Evolutionary conservation across 1,140 invertebrate genomes (phyloP).

Genomic region (Notospermus geniculatus): DNA sequence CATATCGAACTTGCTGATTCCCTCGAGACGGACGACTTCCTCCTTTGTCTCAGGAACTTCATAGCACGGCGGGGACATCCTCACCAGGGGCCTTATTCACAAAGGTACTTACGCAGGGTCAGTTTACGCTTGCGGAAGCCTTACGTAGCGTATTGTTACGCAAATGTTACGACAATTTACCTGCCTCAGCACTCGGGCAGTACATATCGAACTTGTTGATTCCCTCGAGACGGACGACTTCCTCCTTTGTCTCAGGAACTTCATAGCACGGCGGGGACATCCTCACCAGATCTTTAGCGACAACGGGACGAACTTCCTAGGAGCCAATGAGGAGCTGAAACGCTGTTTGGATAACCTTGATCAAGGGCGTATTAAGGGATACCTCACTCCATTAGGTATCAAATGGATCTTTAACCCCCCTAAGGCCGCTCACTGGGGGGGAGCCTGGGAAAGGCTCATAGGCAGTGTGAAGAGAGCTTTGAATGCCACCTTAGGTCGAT

Average conservation of each 20-base stretch:
- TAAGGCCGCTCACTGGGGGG: neutral
- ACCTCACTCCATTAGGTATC: neutral
- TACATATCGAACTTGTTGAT: no score
- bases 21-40: no score
- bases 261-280: constrained; percentile 11
- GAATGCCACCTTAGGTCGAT: neutral
- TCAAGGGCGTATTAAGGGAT: neutral
- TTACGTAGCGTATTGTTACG: no score
- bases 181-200: no score
- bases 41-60: constrained; percentile 7
- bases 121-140: no score
- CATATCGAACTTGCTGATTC: no score
- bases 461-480: neutral
- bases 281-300: constrained; percentile 12
- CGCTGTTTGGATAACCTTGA: neutral
- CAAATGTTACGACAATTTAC: no score
- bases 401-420: constrained; percentile 3
- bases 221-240: no score
- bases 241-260: constrained; percentile 5
- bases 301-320: constrained; percentile 5
- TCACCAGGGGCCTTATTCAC: no score
- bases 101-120: no score
- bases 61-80: constrained; percentile 14
- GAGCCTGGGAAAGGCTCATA: neutral
- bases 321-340: neutral